Conservation (phyloP, 2,888 invertebrate species). For the Shargacucullia verbasci region DNA sequence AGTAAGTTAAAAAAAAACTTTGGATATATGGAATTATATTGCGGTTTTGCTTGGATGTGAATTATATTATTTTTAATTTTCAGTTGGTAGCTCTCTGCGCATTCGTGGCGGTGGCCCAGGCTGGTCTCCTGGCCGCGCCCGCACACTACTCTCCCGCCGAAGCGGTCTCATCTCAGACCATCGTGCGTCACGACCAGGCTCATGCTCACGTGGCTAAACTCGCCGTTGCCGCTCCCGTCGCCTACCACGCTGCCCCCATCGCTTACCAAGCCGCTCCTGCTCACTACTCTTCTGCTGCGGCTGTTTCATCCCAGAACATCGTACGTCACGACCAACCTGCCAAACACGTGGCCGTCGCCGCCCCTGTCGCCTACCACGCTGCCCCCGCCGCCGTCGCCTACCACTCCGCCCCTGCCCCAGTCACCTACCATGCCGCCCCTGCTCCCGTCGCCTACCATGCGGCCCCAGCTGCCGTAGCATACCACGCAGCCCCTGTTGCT, state of each 20-base stretch:
- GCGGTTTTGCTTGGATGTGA: not conserved
- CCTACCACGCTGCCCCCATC: slow-evolving; percentile 45
- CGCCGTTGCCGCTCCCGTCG: slow-evolving; percentile 53
- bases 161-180: slow-evolving; percentile 78
- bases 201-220: slow-evolving; percentile 52
- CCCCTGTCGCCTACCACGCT: slow-evolving; percentile 14
- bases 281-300: slow-evolving; percentile 51
- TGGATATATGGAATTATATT: not conserved
- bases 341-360: slow-evolving; percentile 7
- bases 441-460: slow-evolving; percentile 55
- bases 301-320: slow-evolving; percentile 46
- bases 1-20: slow-evolving; percentile 57
- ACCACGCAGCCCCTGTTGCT: slow-evolving; percentile 75
- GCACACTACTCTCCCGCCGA: slow-evolving; percentile 72
- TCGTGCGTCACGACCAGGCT: slow-evolving; percentile 73
- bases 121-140: slow-evolving; percentile 73
- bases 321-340: slow-evolving; percentile 43
- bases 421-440: slow-evolving; percentile 56
- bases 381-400: slow-evolving; percentile 30
- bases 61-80: slow-evolving; percentile 17
- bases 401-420: slow-evolving; percentile 57
- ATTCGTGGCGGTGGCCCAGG: slow-evolving; percentile 72
- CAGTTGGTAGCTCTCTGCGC: slow-evolving; percentile 68
- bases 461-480: slow-evolving; percentile 64
- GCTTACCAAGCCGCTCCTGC: slow-evolving; percentile 59